Evolutionary conservation across 1,140 invertebrate species (phyloP), one percentile per base, ranked within the genome.

Genomic region (Brachionus manjavacas): DNA sequence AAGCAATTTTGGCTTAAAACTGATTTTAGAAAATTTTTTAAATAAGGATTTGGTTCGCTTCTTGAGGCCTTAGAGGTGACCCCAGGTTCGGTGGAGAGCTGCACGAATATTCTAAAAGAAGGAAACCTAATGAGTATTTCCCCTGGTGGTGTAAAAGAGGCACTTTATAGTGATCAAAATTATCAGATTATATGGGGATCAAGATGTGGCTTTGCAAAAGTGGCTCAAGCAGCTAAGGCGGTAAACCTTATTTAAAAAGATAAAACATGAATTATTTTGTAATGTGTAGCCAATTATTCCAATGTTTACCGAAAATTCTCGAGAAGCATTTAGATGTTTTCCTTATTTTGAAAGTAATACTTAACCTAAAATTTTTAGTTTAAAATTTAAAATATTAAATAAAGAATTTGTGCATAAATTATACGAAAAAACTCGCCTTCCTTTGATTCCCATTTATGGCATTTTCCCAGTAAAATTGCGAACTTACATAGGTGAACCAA

Each of bases 391-490:
- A 35, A 35, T 35, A 35, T 35, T 35, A 35, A 35, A 35, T 7
- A 35, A 35, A 90, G 89, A 84, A 28, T 87, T 87, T 72, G 88
- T 91, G 31, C 85, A 90, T 79, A 87, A 88, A 84, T 84, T 95
- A 14, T 95, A 94, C 90, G 93, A 94, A 83, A 92, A 92, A 86
- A 95, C 94, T 0, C 92, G 94, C 85, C 91, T 98, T 85, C 97
- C 97, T 14, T 91, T 97, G 66, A 93, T 95, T 85, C 96, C 96
- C 25, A 94, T 99, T 83, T 99, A 97, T 91, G 97, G 97, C 28
- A 95, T 96, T 49, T 99, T 99, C 91, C 97, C 97, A 1, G 97
- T 99, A 0, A 99, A 99, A 91, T 91, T 99, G 83, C 90, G 93
- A 85, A 96, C 95, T n/a, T 94, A 94, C 88, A 90, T 98, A 80